Evolutionary conservation across 2,113 vertebrate genomes (phyloP), one percentile per base, ranked within the genome.

Genomic region (Crotalus helleri): DNA sequence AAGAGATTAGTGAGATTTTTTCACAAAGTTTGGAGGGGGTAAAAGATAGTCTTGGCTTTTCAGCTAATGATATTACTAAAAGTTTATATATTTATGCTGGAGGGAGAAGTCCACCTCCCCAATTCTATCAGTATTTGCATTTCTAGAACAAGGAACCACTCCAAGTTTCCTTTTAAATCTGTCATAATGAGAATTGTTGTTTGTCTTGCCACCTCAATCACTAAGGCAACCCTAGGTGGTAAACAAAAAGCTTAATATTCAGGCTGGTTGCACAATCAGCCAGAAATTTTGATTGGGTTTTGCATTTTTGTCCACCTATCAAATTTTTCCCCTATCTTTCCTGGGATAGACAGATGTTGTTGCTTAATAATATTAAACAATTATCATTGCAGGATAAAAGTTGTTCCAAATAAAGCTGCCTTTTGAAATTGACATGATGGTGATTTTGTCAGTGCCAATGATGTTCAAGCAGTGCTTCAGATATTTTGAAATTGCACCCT

Each of bases 1-100:
- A 95, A 96, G 91, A 94, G 94, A 96, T 94, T 26, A 88, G 90
- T 24, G 64, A 95, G 92, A 95, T 90, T 90, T 96, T 92, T 96
- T 95, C 91, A 91, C 89, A 96, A 95, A 96, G 93, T 61, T 94
- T 87, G 93, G 94, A 91, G 94, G 19, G 93, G 94, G 88, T 94
- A 33, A 94, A 96, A 87, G 1, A 91, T 33, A 85, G 64, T 92
- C 55, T 58, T 46, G 29, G 61, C 55, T 93, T 90, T 89, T 33
- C 55, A 69, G 46, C 23, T 55, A 94, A 44, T 2, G 7, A 86
- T 89, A 44, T 21, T 51, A 93, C 23, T 53, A 23, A 5, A 26
- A 13, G 44, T 64, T 54, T 88, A 89, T 74, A 89, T n/a, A 94
- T 92, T 91, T 9, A 93, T n/a, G 46, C 1, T 51, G n/a, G 94